Base-by-base conservation (phyloP, 92 coral and sea anemone genomes). In the Diadumene lineata region DNA sequence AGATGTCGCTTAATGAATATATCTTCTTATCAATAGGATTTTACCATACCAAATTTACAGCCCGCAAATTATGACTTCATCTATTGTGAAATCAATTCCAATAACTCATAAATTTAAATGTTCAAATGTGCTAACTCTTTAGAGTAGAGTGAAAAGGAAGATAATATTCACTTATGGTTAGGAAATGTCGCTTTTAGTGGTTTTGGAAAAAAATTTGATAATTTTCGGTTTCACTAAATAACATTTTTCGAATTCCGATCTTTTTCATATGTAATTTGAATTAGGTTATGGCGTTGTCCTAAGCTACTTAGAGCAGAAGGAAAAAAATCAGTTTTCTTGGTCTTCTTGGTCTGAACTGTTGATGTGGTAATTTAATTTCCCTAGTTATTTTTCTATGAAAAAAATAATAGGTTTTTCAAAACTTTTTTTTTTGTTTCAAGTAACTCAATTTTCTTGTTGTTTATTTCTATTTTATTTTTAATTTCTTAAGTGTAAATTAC, bases 11-110 rank as follows among this genome's bases (percentile, higher is more conserved):
- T 62, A 74, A 74, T 62, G n/a, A 74, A 74, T 76, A 26, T 21
- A 76, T 28, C 44, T 46, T 53, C 64, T 76, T 30, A 76, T 76
- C 81, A 76, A 64, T 65, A 31, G 50, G 65, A 22, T 64, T 64
- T 62, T 50, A 65, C 31, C 38, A 62, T 64, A 66, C 81, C 81
- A 66, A 65, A 65, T 32, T 64, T 76, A 15, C 73, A 24, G 48
- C 81, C n/a, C 81, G 61, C 81, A 76, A 76, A 76, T 76, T 76
- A 66, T 70, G 21, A 30, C 26, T 29, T 64, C 60, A 60, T 63
- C 79, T 74, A 16, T 74, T 74, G 79, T 74, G 69, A 74, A 74
- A 74, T 74, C 79, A 62, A 74, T 74, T 74, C 79, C 70, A 60
- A 29, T 22, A 74, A 63, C 79, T 74, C 38, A 74, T 26, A 9